A percentile compares a stretch with the other conserved stretches of the same genome.
These are phyloP conservation scores for Drosophila leontia DNA, from an alignment of 1,140 invertebrate genomes.

Conservation along the genomic window DNA sequence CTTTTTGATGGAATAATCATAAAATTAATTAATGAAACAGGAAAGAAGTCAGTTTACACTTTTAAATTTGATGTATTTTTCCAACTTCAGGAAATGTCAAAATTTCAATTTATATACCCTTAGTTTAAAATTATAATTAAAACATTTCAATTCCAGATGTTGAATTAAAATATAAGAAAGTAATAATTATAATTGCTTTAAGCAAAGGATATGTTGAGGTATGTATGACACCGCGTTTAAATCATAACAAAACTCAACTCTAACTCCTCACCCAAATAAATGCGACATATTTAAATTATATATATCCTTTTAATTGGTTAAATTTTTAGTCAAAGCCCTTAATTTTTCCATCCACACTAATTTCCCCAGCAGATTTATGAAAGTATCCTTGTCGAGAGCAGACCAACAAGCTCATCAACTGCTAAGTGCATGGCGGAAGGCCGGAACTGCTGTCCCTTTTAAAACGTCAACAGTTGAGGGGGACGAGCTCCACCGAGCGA, in stretches of 20 bases:
- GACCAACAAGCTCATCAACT: slow-evolving; percentile 27
- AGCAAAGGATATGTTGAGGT: too few relatives aligned
- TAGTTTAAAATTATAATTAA: too few relatives aligned
- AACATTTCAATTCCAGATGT: too few relatives aligned
- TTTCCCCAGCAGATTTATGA: slow-evolving; percentile 25
- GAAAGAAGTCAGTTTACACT: not conserved
- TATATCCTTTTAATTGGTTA: not conserved
- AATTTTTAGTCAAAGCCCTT: not conserved
- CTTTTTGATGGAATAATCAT: not conserved
- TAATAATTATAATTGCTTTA: not conserved
- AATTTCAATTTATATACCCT: too few relatives aligned
- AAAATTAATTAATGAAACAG: not conserved
- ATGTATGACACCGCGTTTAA: too few relatives aligned
- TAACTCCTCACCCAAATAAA: too few relatives aligned
- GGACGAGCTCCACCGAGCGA: slow-evolving; percentile 7
- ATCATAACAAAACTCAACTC: too few relatives aligned
- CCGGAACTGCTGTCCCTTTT: slow-evolving; percentile 21
- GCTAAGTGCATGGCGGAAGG: slow-evolving; percentile 17
- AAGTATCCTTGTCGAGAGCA: slow-evolving; percentile 35
- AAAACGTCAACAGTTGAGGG: slow-evolving; percentile 15
- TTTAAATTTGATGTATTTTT: too few relatives aligned
- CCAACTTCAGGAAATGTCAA: too few relatives aligned
- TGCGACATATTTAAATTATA: not conserved
- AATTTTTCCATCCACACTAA: not conserved
- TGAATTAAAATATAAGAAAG: too few relatives aligned